Conservation (phyloP, 2,797 vertebrate genomes). For the Onychomys leucogaster region DNA sequence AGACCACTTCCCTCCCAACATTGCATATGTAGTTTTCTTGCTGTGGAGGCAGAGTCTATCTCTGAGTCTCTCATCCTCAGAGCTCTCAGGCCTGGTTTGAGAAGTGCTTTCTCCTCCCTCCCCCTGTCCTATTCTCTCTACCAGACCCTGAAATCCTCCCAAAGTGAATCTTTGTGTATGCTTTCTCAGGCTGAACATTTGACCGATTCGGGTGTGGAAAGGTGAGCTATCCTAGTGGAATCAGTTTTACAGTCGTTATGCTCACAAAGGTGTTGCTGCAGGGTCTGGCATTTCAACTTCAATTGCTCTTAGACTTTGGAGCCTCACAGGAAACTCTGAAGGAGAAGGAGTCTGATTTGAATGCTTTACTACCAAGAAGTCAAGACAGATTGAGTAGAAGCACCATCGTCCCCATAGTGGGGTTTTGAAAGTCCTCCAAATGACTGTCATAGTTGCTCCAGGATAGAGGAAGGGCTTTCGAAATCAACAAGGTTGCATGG, state of each 20-base stretch:
- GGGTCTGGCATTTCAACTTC: background rate
- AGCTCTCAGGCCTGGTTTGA: background rate
- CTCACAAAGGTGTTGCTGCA: background rate
- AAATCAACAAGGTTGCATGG: background rate
- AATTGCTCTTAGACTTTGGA: background rate
- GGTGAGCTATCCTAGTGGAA: background rate
- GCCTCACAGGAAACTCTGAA: background rate
- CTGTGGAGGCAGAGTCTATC: background rate
- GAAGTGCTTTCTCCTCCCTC: background rate
- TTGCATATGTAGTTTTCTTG: background rate
- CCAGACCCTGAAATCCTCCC: background rate
- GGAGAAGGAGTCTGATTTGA: background rate
- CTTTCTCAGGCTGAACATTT: background rate
- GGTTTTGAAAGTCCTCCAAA: slow-evolving; percentile 29
- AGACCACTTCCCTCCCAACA: background rate
- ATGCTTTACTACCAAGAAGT: background rate
- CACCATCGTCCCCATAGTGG: background rate
- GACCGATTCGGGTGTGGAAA: background rate
- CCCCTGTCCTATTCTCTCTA: accelerated
- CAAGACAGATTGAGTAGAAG: slow-evolving; percentile 36
- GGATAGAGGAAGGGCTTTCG: slow-evolving; percentile 8
- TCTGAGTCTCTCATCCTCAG: background rate
- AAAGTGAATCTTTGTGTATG: background rate
- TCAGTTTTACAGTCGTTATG: background rate
- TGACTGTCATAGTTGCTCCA: background rate